Evolutionary conservation across 2,113 vertebrate genomes (phyloP), one percentile per base, ranked within the genome.

Genomic region (Chloebia gouldiae): DNA sequence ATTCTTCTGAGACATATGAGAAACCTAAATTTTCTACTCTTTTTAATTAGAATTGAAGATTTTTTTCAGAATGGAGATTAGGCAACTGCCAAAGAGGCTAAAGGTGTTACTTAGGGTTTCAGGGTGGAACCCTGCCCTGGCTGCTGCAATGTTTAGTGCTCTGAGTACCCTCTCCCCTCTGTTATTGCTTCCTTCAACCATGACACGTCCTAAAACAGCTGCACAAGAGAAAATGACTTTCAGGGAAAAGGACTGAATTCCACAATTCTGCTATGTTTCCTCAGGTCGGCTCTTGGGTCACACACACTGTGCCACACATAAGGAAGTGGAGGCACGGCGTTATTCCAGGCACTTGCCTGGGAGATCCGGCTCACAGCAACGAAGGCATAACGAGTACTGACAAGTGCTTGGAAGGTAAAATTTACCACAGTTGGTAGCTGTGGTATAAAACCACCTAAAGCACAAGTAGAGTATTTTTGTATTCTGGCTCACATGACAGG

Each of bases 221-320:
- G 40, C 27, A 68, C 20, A 19, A 44, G 42, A 54, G 33, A 45
- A 27, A 65, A 61, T 8, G 12, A 13, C 11, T 70, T 33, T 15
- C 4, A 25, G 13, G 11, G 7, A 56, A 44, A 75, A 37, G 6
- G 28, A 24, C 15, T 11, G 31, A 65, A 33, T 35, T 9, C 13
- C 37, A 6, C 49, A 56, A 1, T 18, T 25, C n/a, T 56, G 18
- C 24, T 6, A 2, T 2, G 12, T 64, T 49, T 47, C 27, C 54
- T 50, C 13, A 3, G 61, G 6, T 2, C 3, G 3, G 7, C 16
- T 68, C 25, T 60, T 10, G 9, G 14, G 19, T 54, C 0, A 1
- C 2, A 1, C 39, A 5, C 16, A 6, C 9, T 11, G 24, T 45
- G 27, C 35, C 28, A 21, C 2, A 1, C 9, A 1, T 8, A 15